phyloP scores from a whole-genome alignment of 2,797 vertebrate species.

The Hylomyscus alleni region DNA sequence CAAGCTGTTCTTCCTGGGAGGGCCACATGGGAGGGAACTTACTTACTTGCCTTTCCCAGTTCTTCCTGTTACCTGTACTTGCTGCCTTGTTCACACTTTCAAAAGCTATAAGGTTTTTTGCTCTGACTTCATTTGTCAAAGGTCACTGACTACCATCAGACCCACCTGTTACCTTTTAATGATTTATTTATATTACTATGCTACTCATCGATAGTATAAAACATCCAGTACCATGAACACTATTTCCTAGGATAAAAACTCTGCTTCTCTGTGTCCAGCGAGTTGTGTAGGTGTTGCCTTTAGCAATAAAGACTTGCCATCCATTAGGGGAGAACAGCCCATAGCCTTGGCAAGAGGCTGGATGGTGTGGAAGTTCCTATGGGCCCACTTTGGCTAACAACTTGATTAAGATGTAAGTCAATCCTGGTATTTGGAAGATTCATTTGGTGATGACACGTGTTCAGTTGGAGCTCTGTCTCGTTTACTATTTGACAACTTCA shows the following conservation, averaged over 20 bases:
- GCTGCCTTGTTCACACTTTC: neutral
- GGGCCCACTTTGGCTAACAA: too few relatives aligned
- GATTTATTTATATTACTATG: neutral
- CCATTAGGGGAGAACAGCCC: too few relatives aligned
- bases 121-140: neutral
- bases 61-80: neutral
- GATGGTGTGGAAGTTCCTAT: too few relatives aligned
- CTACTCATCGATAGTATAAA: neutral
- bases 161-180: neutral
- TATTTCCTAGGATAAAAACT: neutral
- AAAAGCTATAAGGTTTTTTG: neutral
- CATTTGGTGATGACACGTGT: too few relatives aligned
- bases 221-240: neutral
- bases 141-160: neutral
- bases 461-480: too few relatives aligned
- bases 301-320: too few relatives aligned
- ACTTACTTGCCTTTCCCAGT: neutral
- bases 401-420: too few relatives aligned
- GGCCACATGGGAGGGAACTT: neutral
- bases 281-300: too few relatives aligned
- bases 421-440: too few relatives aligned
- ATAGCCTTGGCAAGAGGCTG: too few relatives aligned
- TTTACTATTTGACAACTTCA: too few relatives aligned
- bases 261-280: neutral
- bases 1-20: neutral